Evolutionary conservation across 2,113 vertebrate species (phyloP), one percentile per base, ranked within the genome.

Genomic region (Amazona guildingii): DNA sequence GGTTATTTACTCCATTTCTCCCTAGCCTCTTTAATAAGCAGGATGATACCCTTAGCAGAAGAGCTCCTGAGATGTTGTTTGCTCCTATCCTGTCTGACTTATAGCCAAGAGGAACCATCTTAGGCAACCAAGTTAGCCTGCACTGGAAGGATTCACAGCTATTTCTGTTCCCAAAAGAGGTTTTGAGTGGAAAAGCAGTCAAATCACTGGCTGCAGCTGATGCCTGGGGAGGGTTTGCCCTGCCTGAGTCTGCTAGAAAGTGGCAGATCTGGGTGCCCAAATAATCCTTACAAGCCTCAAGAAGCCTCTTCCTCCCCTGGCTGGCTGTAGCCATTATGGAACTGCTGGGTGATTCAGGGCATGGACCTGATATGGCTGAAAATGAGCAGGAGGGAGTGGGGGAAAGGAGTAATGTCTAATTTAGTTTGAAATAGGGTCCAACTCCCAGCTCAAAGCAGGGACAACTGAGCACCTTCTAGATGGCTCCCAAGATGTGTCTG

Each of bases 361-460:
- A 59, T 81, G 74, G 55, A 41, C 37, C 67, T 62, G 68, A 79
- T 46, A 43, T 0, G 0, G 37, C 61, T 78, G 35, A 64, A 73
- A 89, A 57, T 1, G 29, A 57, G 19, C 31, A 69, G 54, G 19
- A 59, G 20, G 20, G 17, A n/a, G 28, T 2, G 11, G 17, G 18
- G 20, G 1, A n/a, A 59, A 55, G 0, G 17, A 25, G 4, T 48
- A 8, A 1, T 9, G n/a, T n/a, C 41, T 77, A 10, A 43, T 81
- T 77, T 13, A 27, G 24, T 27, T 55, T 67, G 33, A 74, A 83
- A 70, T 11, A 21, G 52, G 27, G 63, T 59, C 70, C 51, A 52
- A 29, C 27, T 29, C 23, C 83, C 67, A 52, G 70, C 52, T 69
- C 63, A 62, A 28, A 85, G 66, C 69, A 63, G 28, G 37, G 5